Base-by-base conservation (phyloP, 2,113 vertebrate genomes). In the Zosterops pallidus region DNA sequence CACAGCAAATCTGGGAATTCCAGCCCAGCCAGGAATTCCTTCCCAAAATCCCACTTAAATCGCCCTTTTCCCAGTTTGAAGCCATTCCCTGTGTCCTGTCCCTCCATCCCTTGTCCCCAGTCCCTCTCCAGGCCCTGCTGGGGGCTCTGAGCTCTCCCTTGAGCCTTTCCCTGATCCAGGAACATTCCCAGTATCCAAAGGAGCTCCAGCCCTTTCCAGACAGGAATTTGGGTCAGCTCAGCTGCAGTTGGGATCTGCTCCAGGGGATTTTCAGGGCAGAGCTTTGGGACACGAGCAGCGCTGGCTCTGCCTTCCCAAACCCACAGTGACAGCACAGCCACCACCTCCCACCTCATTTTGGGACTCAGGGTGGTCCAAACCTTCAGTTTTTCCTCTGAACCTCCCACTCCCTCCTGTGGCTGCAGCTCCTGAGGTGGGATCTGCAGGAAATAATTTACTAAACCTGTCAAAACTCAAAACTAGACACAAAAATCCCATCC, bases 351-450 rank as follows among this genome's bases (percentile, higher is more conserved):
- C 75, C 82, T 23, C 81, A 3, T 90, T 12, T 1, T 5, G 35
- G 55, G 44, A 55, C 9, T 5, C 60, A 13, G 63, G 41, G 9
- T 31, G 70, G 5, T 20, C 90, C 69, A n/a, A 26, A 41, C 49
- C 52, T 26, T 57, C 80, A 15, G 71, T 12, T 68, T 74, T 49
- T 5, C 1, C 1, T 6, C 69, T 20, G 23, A 87, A 7, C 74
- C 94, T 87, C 90, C 93, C 92, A 49, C 95, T 67, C 4, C 18
- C 59, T 33, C 60, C 85, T 14, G 12, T 11, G 15, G 0, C 74
- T 6, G 69, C 68, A 28, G 56, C 56, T 77, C 79, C 89, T 1
- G 31, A 23, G 76, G 5, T 5, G 5, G 0, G 1, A 3, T 52
- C 24, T 35, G 76, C 2, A 11, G 17, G 17, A 41, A 52, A 68